Base-by-base conservation (phyloP, 2,888 invertebrate species). In the Ormia ochracea region DNA sequence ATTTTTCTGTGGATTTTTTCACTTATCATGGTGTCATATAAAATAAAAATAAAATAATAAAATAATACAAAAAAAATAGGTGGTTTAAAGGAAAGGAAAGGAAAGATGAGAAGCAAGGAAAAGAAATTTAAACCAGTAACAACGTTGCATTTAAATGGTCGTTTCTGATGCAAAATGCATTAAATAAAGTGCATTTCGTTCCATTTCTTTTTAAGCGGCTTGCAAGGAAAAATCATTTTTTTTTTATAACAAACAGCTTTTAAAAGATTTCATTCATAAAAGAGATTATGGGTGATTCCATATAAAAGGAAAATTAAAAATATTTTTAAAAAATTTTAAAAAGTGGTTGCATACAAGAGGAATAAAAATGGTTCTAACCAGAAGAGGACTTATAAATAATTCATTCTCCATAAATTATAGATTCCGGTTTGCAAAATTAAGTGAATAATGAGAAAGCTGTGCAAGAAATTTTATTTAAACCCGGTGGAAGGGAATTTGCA, bases 1-100 rank as follows among this genome's bases (percentile, higher is more conserved):
- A 66, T 75, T 69, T 80, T 80, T 70, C 59, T 72, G 59, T 76
- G 45, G 54, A 61, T 45, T 61, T 80, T 76, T 80, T 80, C 80
- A 80, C 72, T 76, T 72, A 80, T 66, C 76, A 68, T 43, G 54
- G 65, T 68, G 75, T 80, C 76, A 80, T 68, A 76, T 66, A 68
- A 70, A 75, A 28, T 56, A 74, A 56, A 65, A 56, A 72, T 33
- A 72, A 21, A 54, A 26, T 10, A 63, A 36, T 9, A 61, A 17
- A 21, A 80, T 65, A 69, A 52, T 48, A 38, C 66, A 59, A 54
- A 66, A 66, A 28, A 41, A 43, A 23, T 33, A 52, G 41, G 4
- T 38, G 52, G 17, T n/a, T n/a, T n/a, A 52, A 61, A 52, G 31
- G n/a, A 52, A 38, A 56, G 2, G 12, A 48, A 48, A 10, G 38